Base-by-base conservation (phyloP, 2,113 vertebrate species). In the Larimichthys polyactis region DNA sequence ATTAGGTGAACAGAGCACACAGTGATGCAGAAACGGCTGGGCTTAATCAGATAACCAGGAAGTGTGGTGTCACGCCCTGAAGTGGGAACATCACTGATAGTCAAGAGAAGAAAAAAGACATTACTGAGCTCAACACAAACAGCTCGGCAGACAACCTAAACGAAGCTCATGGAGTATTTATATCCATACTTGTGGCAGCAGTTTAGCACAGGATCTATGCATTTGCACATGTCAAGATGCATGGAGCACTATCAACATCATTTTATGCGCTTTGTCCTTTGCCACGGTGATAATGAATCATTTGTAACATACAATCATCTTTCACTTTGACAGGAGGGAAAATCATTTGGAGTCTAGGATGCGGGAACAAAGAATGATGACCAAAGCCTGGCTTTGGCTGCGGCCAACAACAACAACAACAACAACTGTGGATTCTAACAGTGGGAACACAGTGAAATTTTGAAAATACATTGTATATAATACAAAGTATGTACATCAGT, bases 211-310 rank as follows among this genome's bases (percentile, higher is more conserved):
- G 63, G 66, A 24, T 81, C 67, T 69, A 52, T n/a, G 49, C 58
- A 69, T 75, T 48, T 64, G 51, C 51, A 64, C 1, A 5, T 60
- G 51, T 87, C 57, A 69, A 90, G 87, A 92, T 86, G 76, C 82
- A 93, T 89, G 75, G 44, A 77, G 71, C 73, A 29, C 59, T 68
- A 81, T 89, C 83, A 88, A 24, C 43, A 86, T 77, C 62, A 73
- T 79, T 88, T 89, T 81, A 82, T 84, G 78, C 64, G 79, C 71
- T 78, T 62, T 70, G 64, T 87, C 71, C 62, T 85, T 48, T 36
- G 65, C 79, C 80, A 75, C 58, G 59, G 54, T 81, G 60, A 86
- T 77, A 79, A 89, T 90, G 71, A 90, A 91, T 93, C 67, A 89
- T 78, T 54, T 71, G 75, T 66, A 74, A 74, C 63, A 81, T 65